Conservation (phyloP, 2,113 vertebrate species). For the Bubo bubo region DNA sequence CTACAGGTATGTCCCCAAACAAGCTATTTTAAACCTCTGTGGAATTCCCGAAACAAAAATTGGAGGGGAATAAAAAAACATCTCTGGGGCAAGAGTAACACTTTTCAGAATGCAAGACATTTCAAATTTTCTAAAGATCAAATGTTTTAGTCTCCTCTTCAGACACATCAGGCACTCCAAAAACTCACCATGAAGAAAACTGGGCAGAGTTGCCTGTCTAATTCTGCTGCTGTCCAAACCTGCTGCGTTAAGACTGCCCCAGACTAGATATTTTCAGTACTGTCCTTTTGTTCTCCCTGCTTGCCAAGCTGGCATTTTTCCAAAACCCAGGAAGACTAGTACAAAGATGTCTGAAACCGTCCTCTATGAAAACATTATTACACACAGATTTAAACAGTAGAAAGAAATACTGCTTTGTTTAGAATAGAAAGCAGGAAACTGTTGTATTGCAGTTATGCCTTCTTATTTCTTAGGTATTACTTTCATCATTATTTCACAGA, state of each 20-base stretch:
- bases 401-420: not conserved
- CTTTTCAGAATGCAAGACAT: not conserved
- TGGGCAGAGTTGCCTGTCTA: not conserved
- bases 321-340: slow-evolving; percentile 2
- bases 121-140: slow-evolving; percentile 46
- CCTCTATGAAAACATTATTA: not conserved
- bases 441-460: not conserved
- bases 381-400: not conserved
- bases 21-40: not conserved
- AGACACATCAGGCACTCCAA: not conserved
- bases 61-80: not conserved
- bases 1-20: not conserved
- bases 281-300: slow-evolving; percentile 57
- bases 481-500: not conserved
- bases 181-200: slow-evolving; percentile 3
- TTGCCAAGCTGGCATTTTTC: slow-evolving; percentile 37
- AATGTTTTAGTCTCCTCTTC: slow-evolving; percentile 38
- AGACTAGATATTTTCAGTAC: slow-evolving; percentile 50
- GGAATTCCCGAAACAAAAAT: not conserved
- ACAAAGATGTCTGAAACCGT: slow-evolving; percentile 15
- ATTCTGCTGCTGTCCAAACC: slow-evolving; percentile 56
- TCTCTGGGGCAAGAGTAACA: not conserved
- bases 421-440: not conserved
- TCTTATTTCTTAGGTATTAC: not conserved
- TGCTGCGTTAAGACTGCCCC: not conserved